Conservation (phyloP, 2,888 invertebrate species). For the Callosobruchus maculatus region DNA sequence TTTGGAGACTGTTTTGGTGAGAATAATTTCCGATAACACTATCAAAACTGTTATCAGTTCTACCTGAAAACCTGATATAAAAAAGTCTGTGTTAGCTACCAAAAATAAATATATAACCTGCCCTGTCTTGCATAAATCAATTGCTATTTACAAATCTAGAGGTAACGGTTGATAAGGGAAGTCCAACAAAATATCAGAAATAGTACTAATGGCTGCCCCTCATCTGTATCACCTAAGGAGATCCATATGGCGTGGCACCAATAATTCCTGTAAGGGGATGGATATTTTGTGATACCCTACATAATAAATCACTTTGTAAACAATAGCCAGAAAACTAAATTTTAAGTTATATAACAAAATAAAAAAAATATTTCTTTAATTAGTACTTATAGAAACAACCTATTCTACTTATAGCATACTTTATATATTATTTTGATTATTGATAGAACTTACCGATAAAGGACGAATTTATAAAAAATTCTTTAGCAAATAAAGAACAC, state of each 20-base stretch:
- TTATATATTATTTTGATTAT: conserved; percentile 2
- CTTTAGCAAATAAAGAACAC: conserved; percentile 1
- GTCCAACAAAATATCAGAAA: background rate
- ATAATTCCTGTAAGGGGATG: background rate
- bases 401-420: conserved; percentile 1
- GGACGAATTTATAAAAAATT: conserved; percentile 2
- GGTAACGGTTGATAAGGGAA: background rate
- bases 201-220: background rate
- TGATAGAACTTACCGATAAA: background rate
- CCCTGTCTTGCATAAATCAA: background rate
- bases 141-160: background rate
- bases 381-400: background rate
- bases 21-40: no score
- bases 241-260: background rate
- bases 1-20: no score
- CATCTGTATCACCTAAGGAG: background rate
- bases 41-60: no score
- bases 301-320: background rate
- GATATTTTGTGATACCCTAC: background rate
- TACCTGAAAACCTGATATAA: no score
- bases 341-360: background rate
- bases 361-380: conserved; percentile 1
- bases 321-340: background rate
- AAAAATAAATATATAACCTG: background rate
- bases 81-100: background rate